phyloP scores from a whole-genome alignment of 2,113 vertebrate genomes.

The Myanophis thanlyinensis region DNA sequence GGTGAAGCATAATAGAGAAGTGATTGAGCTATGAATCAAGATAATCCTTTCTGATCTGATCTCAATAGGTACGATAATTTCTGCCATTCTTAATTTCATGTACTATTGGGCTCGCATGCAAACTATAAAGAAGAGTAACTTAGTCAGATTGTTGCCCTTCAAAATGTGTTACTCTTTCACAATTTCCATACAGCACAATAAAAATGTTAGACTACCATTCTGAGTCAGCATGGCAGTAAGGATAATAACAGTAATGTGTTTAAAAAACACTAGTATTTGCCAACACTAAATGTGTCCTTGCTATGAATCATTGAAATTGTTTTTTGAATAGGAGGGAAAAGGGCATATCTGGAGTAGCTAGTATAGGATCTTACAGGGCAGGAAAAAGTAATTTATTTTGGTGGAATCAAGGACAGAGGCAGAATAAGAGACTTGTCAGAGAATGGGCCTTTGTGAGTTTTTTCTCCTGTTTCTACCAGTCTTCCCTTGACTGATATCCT shows the following conservation, averaged over 20 bases:
- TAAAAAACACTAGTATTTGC: neutral
- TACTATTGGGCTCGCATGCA: neutral
- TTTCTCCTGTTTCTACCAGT: neutral
- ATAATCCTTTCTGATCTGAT: neutral
- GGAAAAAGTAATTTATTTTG: neutral
- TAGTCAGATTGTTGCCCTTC: neutral
- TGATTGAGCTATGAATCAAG: too few species aligned
- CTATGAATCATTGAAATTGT: neutral
- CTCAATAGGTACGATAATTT: neutral
- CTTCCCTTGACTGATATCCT: neutral
- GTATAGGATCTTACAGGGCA: neutral
- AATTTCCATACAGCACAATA: neutral
- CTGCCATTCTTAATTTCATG: neutral
- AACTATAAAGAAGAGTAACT: neutral
- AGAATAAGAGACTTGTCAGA: neutral
- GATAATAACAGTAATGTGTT: neutral
- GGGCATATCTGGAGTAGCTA: neutral
- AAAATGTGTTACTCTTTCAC: neutral
- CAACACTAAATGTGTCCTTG: neutral
- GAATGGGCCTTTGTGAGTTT: neutral
- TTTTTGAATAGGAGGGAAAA: neutral
- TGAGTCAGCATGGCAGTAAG: neutral
- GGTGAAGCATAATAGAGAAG: neutral
- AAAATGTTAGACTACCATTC: neutral
- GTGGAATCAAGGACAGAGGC: neutral